Evolutionary conservation across 2,113 vertebrate species (phyloP).

Genomic region (Phodopus roborovskii): DNA sequence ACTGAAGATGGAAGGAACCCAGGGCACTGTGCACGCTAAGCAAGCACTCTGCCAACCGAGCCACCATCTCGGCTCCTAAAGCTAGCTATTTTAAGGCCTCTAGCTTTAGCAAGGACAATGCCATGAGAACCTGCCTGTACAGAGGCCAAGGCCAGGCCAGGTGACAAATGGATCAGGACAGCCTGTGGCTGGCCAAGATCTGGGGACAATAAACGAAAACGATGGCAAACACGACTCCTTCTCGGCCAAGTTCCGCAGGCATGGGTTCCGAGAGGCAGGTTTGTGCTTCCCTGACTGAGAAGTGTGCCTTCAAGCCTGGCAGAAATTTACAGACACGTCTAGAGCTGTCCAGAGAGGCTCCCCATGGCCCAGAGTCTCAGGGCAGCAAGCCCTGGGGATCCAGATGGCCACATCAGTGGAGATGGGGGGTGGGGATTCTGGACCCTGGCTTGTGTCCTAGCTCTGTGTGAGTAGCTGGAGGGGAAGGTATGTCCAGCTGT

Average conservation of each 20-base stretch:
- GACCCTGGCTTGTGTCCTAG: not conserved
- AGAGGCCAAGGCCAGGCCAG: not conserved
- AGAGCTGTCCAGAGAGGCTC: not conserved
- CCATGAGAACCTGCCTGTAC: not conserved
- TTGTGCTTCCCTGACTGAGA: not conserved
- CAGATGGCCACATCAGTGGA: not conserved
- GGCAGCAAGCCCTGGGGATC: not conserved
- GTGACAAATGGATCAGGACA: constrained; percentile 60
- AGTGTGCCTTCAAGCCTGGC: not conserved
- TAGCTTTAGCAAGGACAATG: not conserved
- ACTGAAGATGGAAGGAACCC: not conserved
- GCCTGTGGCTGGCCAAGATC: not conserved
- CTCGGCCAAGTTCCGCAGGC: constrained; percentile 39
- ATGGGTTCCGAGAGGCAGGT: not conserved
- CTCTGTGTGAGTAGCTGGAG: not conserved
- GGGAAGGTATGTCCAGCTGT: not conserved
- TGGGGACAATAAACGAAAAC: constrained; percentile 33
- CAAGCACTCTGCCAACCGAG: not conserved
- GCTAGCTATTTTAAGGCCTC: not conserved
- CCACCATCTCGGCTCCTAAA: not conserved
- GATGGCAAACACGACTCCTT: constrained; percentile 63
- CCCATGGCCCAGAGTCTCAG: not conserved
- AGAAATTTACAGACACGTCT: not conserved
- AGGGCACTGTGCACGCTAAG: not conserved
- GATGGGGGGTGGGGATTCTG: not conserved